Evolutionary conservation across 2,113 vertebrate species (phyloP).

Genomic region (Bubo scandiacus): DNA sequence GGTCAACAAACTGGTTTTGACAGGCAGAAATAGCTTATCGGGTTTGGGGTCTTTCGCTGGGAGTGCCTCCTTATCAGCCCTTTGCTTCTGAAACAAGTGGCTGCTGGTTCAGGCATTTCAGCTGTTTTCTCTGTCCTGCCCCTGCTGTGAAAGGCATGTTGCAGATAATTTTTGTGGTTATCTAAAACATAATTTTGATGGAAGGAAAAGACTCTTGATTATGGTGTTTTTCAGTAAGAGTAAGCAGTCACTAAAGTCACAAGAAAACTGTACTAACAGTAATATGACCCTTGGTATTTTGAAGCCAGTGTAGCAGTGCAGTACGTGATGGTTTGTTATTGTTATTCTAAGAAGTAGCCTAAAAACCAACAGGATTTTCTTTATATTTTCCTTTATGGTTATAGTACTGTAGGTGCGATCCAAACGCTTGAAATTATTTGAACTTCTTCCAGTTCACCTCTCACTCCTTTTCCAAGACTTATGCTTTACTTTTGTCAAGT

Average conservation of each 20-base stretch:
- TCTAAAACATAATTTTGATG: background rate
- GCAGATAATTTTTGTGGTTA: background rate
- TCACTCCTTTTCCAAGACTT: background rate
- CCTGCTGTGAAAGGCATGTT: background rate
- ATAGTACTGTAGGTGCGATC: background rate
- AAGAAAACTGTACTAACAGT: background rate
- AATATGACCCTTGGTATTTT: background rate
- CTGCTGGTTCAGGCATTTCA: background rate
- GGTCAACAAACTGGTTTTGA: background rate
- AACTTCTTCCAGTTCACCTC: conserved; percentile 5
- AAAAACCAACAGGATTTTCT: background rate
- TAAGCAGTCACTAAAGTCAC: background rate
- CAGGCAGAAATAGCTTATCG: background rate
- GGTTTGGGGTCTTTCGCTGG: background rate
- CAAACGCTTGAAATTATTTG: background rate
- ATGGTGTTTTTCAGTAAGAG: background rate
- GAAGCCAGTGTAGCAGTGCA: background rate
- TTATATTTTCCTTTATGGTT: background rate
- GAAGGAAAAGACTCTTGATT: background rate
- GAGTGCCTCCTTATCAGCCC: conserved; percentile 32
- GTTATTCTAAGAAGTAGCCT: background rate
- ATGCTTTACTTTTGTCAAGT: background rate
- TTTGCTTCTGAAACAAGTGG: background rate
- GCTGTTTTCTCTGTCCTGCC: background rate
- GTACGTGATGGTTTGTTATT: background rate